Evolutionary conservation across 2,113 vertebrate species (phyloP).

Genomic region (Urocolius indicus): DNA sequence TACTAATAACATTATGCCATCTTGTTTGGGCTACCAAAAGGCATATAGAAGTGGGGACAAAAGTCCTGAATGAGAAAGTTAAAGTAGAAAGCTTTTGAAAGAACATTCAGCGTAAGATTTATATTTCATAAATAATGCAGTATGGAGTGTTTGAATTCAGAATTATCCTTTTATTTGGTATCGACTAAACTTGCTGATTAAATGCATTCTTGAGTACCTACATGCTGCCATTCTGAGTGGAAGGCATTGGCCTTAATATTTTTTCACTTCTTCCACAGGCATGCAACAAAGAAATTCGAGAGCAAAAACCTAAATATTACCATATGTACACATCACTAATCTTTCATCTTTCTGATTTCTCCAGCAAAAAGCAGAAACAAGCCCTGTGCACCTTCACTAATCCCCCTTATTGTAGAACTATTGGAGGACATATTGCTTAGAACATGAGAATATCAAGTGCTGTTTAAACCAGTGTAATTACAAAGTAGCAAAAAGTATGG

Average conservation of each 20-base stretch:
- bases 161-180: not conserved
- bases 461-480: not conserved
- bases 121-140: not conserved
- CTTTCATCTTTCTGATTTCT: not conserved
- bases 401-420: not conserved
- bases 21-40: not conserved
- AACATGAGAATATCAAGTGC: not conserved
- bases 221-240: accelerated
- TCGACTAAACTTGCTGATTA: not conserved
- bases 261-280: not conserved
- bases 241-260: not conserved
- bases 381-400: not conserved
- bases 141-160: not conserved
- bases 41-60: not conserved
- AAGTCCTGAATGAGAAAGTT: not conserved
- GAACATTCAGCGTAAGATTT: not conserved
- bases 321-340: not conserved
- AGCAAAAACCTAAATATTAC: not conserved
- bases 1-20: not conserved
- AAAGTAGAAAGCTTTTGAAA: not conserved
- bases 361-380: not conserved
- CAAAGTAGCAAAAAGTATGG: not conserved
- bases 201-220: not conserved
- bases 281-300: not conserved
- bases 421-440: not conserved